These are phyloP conservation scores for Perdita meconis DNA, from an alignment of 2,888 invertebrate genomes.

Conservation along the genomic window DNA sequence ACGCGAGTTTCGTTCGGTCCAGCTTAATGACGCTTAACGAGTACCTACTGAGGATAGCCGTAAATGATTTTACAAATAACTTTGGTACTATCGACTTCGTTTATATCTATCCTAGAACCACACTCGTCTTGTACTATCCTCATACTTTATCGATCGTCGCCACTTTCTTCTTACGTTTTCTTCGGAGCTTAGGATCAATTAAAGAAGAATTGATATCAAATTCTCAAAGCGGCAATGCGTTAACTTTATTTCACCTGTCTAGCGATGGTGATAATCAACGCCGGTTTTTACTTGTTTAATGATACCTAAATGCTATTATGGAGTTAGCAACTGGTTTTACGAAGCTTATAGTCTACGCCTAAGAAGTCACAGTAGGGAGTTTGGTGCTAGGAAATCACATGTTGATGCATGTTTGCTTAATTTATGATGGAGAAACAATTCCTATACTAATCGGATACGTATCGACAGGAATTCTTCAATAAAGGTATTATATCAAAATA, in stretches of 20 bases:
- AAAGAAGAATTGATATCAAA: conserved; percentile 27
- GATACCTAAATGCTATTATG: conserved; percentile 36
- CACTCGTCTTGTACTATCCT: neutral
- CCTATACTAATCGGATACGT: no score
- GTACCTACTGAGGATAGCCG: neutral
- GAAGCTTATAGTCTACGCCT: conserved; percentile 2
- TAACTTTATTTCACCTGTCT: conserved; percentile 39
- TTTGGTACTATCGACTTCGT: neutral
- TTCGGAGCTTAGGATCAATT: conserved; percentile 10
- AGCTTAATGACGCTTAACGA: conserved; percentile 29
- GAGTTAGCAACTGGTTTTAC: conserved; percentile 37
- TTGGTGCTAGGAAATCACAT: no score
- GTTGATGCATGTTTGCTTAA: no score
- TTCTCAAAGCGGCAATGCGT: conserved; percentile 25
- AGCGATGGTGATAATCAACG: conserved; percentile 39
- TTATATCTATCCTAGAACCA: no score
- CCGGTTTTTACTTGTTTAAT: conserved; percentile 37
- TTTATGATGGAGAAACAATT: no score
- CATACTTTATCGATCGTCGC: no score
- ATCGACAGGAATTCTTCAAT: no score
- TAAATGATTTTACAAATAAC: conserved; percentile 9
- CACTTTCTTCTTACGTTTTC: neutral
- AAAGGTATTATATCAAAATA: no score
- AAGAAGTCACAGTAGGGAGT: neutral
- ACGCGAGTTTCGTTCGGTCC: conserved; percentile 11